Evolutionary conservation across 1,140 invertebrate genomes (phyloP).

Genomic region (Scaptomyza pallida): DNA sequence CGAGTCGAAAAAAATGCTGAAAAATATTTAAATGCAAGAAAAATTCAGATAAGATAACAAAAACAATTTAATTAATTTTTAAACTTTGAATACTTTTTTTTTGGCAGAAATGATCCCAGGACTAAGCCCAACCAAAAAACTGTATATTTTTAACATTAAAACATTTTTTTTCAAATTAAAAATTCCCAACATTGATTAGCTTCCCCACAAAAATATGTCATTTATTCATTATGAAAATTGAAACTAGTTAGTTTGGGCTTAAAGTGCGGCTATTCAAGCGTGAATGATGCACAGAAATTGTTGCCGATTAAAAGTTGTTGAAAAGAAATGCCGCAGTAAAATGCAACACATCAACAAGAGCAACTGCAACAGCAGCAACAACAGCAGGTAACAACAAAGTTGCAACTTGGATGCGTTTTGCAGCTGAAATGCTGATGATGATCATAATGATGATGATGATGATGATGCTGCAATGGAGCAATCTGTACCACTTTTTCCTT

Average conservation of each 20-base stretch:
- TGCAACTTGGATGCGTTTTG: constrained; percentile 51
- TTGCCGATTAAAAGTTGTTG: constrained; percentile 36
- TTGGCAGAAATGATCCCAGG: too few relatives aligned
- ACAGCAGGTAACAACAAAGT: constrained; percentile 33
- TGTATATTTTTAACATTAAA: too few relatives aligned
- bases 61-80: background rate
- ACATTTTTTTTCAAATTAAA: too few relatives aligned
- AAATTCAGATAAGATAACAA: background rate
- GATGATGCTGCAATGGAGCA: constrained; percentile 51
- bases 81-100: background rate
- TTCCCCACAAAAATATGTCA: background rate
- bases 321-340: constrained; percentile 36
- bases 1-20: background rate
- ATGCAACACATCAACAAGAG: constrained; percentile 60
- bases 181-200: background rate
- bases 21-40: background rate
- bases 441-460: constrained; percentile 39
- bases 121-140: too few relatives aligned
- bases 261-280: constrained; percentile 5
- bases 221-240: constrained; percentile 14
- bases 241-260: constrained; percentile 5
- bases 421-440: constrained; percentile 26
- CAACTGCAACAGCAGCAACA: constrained; percentile 46
- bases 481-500: constrained; percentile 76
- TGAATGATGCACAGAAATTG: constrained; percentile 38